Percentiles rank a stretch among this genome's conserved stretches.
Evolutionary conservation across 2,888 invertebrate genomes (phyloP).

Genomic region (Cremastinae sp.): DNA sequence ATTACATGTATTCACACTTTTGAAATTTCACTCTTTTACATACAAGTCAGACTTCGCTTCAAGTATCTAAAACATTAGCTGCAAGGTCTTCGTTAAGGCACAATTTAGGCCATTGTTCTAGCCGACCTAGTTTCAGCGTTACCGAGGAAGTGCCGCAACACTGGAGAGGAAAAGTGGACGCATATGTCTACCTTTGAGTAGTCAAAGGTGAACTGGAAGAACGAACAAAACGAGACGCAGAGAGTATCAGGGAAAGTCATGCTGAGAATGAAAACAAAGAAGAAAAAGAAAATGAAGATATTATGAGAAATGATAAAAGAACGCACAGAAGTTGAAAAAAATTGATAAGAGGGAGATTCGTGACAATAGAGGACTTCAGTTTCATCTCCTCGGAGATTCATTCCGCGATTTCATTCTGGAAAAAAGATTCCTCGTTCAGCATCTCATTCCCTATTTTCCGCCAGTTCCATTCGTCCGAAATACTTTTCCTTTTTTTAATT

Average conservation of each 20-base stretch:
- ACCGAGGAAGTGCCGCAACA: conserved; percentile 27
- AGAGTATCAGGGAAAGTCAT: conserved; percentile 48
- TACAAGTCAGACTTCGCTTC: not conserved
- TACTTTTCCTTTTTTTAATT: conserved; percentile 72
- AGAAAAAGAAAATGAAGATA: conserved; percentile 30
- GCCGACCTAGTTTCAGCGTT: conserved; percentile 36
- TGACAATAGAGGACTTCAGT: conserved; percentile 39
- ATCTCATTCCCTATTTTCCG: conserved; percentile 54
- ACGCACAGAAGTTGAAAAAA: conserved; percentile 22
- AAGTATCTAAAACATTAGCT: not conserved
- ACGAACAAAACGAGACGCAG: conserved; percentile 58
- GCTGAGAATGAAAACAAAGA: conserved; percentile 30
- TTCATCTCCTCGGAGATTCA: conserved; percentile 18
- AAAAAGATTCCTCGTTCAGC: conserved; percentile 59
- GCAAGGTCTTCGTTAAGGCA: not conserved
- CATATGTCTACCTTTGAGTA: conserved; percentile 37
- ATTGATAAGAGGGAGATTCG: conserved; percentile 13
- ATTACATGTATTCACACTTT: too few relatives aligned
- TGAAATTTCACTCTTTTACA: too few relatives aligned
- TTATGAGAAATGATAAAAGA: conserved; percentile 15
- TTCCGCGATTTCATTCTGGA: conserved; percentile 44
- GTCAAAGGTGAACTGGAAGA: conserved; percentile 32
- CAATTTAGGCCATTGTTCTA: conserved; percentile 3
- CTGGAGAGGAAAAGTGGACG: conserved; percentile 43
- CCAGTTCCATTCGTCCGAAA: conserved; percentile 22